These are phyloP conservation scores for Orestias chungarensis DNA, from an alignment of 2,797 vertebrate species.

Conservation along the genomic window DNA sequence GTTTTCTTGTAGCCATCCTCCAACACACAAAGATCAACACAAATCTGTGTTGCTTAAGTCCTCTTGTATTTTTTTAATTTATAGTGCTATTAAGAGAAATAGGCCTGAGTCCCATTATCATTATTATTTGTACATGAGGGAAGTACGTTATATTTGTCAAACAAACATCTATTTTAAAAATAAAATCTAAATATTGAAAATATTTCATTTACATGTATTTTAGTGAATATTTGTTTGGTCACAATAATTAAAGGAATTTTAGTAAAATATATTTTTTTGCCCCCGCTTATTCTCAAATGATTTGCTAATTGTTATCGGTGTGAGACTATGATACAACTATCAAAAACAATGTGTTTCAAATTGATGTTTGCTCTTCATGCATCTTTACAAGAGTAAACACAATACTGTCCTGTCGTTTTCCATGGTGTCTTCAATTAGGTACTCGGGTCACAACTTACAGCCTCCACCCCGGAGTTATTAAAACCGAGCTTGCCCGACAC, in stretches of 20 bases:
- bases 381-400: background rate
- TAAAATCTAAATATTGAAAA: background rate
- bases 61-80: background rate
- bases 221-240: background rate
- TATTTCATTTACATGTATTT: background rate
- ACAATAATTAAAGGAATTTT: background rate
- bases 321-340: background rate
- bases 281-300: background rate
- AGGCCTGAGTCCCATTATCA: background rate
- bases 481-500: conserved; percentile 68
- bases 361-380: background rate
- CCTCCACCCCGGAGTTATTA: conserved; percentile 74
- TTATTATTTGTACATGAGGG: background rate
- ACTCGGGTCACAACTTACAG: conserved; percentile 66
- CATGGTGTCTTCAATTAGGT: conserved; percentile 37
- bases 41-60: background rate
- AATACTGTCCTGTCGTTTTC: background rate
- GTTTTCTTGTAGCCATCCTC: background rate
- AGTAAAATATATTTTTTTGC: background rate
- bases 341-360: background rate
- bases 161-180: too few species aligned
- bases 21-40: background rate
- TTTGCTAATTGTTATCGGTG: background rate
- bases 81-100: background rate
- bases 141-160: background rate